Evolutionary conservation across 2,113 vertebrate genomes (phyloP).

Genomic region (Neodon shergylaensis): DNA sequence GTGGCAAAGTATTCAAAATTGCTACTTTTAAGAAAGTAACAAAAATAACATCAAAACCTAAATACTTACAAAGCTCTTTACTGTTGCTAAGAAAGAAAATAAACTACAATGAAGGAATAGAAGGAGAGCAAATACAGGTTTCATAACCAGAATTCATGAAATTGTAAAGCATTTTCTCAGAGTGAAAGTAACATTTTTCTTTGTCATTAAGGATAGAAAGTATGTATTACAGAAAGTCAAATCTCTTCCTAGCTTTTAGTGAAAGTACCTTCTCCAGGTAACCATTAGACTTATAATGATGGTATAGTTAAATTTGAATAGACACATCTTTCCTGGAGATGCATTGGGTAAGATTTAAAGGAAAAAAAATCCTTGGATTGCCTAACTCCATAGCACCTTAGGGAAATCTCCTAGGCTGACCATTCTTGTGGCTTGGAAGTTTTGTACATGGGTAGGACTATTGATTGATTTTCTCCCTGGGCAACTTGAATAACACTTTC

Average conservation of each 20-base stretch:
- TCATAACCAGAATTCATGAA: slow-evolving; percentile 46
- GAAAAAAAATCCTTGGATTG: neutral
- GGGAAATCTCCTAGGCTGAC: neutral
- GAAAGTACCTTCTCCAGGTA: slow-evolving; percentile 1
- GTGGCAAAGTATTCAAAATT: slow-evolving; percentile 34
- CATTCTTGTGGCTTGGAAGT: neutral
- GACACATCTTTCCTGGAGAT: neutral
- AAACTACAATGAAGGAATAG: neutral
- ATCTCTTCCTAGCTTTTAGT: neutral
- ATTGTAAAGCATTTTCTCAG: slow-evolving; percentile 32
- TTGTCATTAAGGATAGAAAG: slow-evolving; percentile 31
- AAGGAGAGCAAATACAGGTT: neutral
- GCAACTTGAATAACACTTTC: neutral
- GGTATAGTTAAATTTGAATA: neutral
- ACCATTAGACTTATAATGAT: neutral
- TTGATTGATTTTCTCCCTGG: neutral
- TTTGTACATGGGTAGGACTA: too few species aligned
- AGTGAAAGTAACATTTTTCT: slow-evolving; percentile 33
- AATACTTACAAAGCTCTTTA: slow-evolving; percentile 25
- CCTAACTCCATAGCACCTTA: neutral
- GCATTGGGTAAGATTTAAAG: neutral
- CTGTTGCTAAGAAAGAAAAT: neutral
- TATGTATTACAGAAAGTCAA: neutral
- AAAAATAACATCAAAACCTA: slow-evolving; percentile 50
- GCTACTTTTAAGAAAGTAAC: slow-evolving; percentile 55